phyloP scores from a whole-genome alignment of 2,888 invertebrate genomes.

The Ryuthela nishihirai region DNA sequence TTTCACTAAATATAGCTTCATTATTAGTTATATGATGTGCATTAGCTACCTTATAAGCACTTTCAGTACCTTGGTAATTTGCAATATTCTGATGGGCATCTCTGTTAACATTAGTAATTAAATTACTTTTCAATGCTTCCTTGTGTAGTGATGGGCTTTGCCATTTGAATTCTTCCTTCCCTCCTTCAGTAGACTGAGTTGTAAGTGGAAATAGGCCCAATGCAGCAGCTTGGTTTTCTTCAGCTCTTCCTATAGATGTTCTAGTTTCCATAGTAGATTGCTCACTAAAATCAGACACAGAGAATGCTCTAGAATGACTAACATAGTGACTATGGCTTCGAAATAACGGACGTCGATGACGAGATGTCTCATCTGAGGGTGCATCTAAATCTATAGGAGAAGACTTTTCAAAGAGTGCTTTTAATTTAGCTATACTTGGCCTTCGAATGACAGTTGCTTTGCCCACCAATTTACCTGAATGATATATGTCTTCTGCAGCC shows the following conservation, averaged over 20 bases:
- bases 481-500: constrained; percentile 4
- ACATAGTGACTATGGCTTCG: constrained; percentile 38
- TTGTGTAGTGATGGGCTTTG: too few species aligned
- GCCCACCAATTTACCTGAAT: constrained; percentile 41
- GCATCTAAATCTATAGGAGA: constrained; percentile 10
- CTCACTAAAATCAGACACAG: constrained; percentile 18
- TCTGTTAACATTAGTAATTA: too few species aligned
- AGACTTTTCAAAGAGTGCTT: constrained; percentile 42
- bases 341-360: constrained; percentile 22
- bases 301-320: constrained; percentile 25
- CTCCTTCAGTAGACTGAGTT: too few species aligned
- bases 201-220: too few species aligned
- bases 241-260: constrained; percentile 1
- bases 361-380: not conserved
- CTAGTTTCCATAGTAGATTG: constrained; percentile 5
- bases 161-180: too few species aligned
- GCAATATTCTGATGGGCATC: too few species aligned
- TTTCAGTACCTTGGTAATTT: too few species aligned
- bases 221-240: constrained; percentile 1
- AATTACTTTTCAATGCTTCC: too few species aligned
- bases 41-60: too few species aligned
- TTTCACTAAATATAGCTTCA: too few species aligned
- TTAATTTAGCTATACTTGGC: constrained; percentile 42
- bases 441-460: constrained; percentile 43
- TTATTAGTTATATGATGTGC: too few species aligned